Evolutionary conservation across 2,888 invertebrate genomes (phyloP).

Genomic region (Drosophila eohydei): DNA sequence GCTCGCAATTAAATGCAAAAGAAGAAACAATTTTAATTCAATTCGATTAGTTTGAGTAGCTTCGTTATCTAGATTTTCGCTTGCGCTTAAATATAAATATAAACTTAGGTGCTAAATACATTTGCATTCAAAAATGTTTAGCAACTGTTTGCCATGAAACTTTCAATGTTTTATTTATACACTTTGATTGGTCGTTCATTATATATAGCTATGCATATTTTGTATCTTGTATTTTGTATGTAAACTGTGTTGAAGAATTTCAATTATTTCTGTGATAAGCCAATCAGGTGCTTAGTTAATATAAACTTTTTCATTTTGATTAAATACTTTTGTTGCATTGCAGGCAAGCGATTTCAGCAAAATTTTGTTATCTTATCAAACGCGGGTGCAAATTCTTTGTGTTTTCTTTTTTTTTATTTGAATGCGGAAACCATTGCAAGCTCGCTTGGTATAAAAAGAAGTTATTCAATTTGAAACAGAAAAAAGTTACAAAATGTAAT

Average conservation of each 20-base stretch:
- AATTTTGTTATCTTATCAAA: conserved; percentile 56
- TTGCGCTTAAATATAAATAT: conserved; percentile 62
- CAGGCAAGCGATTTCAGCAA: conserved; percentile 75
- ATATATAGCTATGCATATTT: conserved; percentile 20
- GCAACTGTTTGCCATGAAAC: conserved; percentile 72
- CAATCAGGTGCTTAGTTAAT: conserved; percentile 45
- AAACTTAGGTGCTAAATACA: conserved; percentile 73
- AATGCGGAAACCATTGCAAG: conserved; percentile 82
- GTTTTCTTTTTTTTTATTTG: conserved; percentile 14
- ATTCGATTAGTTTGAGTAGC: conserved; percentile 64
- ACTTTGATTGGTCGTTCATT: conserved; percentile 69
- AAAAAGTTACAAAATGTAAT: conserved; percentile 29
- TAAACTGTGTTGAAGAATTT: conserved; percentile 36
- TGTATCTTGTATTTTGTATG: conserved; percentile 23
- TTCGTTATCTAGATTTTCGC: conserved; percentile 54
- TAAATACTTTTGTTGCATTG: conserved; percentile 59
- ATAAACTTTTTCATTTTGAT: conserved; percentile 52
- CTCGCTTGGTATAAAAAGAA: conserved; percentile 67
- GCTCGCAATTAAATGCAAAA: conserved; percentile 73
- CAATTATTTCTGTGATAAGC: conserved; percentile 31
- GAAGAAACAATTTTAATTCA: conserved; percentile 66
- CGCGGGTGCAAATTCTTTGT: conserved; percentile 29
- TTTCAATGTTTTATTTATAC: conserved; percentile 65
- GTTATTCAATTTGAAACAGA: conserved; percentile 9
- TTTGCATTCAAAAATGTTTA: conserved; percentile 69